Evolutionary conservation across 2,797 vertebrate species (phyloP).

Genomic region (Chaetophractus vellerosus): DNA sequence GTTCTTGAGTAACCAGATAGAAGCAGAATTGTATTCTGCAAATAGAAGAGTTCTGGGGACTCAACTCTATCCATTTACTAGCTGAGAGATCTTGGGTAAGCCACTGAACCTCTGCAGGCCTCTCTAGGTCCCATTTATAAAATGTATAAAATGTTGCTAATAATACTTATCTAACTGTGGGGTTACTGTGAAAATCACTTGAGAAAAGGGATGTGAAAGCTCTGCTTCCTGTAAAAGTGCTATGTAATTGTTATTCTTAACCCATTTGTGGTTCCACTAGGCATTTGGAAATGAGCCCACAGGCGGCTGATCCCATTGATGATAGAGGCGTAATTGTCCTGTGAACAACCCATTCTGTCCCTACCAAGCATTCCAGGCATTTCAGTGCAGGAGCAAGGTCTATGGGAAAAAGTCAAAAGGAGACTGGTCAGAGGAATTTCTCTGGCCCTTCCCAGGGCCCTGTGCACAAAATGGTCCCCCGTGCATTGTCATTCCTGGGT

Average conservation of each 20-base stretch:
- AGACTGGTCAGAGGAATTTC: slow-evolving; percentile 83
- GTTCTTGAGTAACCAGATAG: not conserved
- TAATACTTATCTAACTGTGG: slow-evolving; percentile 36
- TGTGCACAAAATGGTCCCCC: slow-evolving; percentile 85
- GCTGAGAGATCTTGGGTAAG: slow-evolving; percentile 32
- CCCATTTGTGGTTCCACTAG: not conserved
- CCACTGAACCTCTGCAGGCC: not conserved
- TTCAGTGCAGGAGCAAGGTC: slow-evolving; percentile 69
- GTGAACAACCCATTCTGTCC: slow-evolving; percentile 63
- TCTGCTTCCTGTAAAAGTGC: slow-evolving; percentile 5
- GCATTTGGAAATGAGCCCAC: slow-evolving; percentile 56
- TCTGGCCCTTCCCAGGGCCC: slow-evolving; percentile 86
- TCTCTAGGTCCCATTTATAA: slow-evolving; percentile 42
- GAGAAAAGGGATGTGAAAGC: slow-evolving; percentile 44
- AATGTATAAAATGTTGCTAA: slow-evolving; percentile 51
- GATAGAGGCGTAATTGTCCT: slow-evolving; percentile 29
- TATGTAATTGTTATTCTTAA: slow-evolving; percentile 5
- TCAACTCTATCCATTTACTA: not conserved
- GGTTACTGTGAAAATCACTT: slow-evolving; percentile 52
- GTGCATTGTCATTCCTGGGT: slow-evolving; percentile 83
- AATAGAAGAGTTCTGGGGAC: not conserved
- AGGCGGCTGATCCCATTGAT: slow-evolving; percentile 23
- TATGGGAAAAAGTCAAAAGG: slow-evolving; percentile 89
- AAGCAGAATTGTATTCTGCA: not conserved
- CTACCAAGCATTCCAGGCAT: slow-evolving; percentile 82